Conservation (phyloP, 2,797 vertebrate species). For the Onychomys torridus region DNA sequence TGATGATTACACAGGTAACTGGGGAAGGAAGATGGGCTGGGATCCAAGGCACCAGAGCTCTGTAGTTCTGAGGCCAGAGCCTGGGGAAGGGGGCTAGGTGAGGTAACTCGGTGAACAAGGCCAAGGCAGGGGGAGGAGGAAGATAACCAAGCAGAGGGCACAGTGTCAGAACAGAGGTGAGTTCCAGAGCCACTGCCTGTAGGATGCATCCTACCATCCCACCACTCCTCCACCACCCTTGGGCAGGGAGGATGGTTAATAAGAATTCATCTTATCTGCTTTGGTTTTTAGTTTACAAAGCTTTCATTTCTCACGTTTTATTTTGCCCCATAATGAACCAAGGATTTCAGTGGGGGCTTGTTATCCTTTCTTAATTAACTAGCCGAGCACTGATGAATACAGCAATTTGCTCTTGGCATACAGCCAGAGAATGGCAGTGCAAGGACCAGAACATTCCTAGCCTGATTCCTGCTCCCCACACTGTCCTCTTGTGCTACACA, state of each 20-base stretch:
- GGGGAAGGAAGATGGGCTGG: conserved; percentile 17
- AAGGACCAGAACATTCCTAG: too few relatives aligned
- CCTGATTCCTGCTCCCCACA: accelerated
- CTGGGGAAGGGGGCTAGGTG: not conserved
- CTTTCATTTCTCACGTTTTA: not conserved
- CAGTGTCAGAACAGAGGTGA: not conserved
- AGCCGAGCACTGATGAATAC: not conserved
- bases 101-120: not conserved
- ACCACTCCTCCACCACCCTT: accelerated
- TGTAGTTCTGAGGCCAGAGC: not conserved
- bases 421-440: not conserved
- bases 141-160: not conserved
- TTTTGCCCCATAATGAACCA: not conserved
- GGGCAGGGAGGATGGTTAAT: not conserved
- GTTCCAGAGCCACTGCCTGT: not conserved
- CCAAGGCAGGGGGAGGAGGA: too few relatives aligned
- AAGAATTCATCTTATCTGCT: not conserved
- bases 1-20: conserved; percentile 94
- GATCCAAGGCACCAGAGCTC: not conserved
- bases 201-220: too few relatives aligned
- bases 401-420: not conserved
- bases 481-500: not conserved
- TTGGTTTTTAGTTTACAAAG: conserved; percentile 40
- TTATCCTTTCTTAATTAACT: not conserved
- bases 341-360: not conserved